These are phyloP conservation scores for Lingula anatina DNA, from an alignment of 2,888 invertebrate species.

Conservation along the genomic window DNA sequence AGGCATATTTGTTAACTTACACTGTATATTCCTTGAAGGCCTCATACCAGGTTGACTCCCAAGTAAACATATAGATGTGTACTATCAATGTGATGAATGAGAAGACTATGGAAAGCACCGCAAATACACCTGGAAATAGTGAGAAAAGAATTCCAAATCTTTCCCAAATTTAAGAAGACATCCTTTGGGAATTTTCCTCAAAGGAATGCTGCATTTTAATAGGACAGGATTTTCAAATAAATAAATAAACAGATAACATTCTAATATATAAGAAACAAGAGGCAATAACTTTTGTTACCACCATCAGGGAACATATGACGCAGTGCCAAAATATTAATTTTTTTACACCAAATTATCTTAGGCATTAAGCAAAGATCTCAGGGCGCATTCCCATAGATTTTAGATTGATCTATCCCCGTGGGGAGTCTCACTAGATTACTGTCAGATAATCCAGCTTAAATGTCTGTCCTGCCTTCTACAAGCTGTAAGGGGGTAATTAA, in stretches of 20 bases:
- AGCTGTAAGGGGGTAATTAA: too few species aligned
- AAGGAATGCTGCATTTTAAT: too few species aligned
- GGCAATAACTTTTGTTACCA: background rate
- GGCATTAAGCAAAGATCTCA: background rate
- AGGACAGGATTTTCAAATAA: too few species aligned
- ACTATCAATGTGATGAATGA: slow-evolving; percentile 76
- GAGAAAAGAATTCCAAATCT: too few species aligned
- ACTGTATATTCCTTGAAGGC: slow-evolving; percentile 74
- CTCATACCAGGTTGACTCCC: slow-evolving; percentile 69
- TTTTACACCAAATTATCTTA: background rate
- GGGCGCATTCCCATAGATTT: too few species aligned
- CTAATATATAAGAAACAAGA: background rate
- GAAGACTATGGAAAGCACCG: slow-evolving; percentile 70
- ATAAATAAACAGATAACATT: slow-evolving; percentile 2
- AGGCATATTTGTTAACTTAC: too few species aligned
- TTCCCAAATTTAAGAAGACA: too few species aligned
- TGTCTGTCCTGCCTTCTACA: too few species aligned
- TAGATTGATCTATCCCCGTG: too few species aligned
- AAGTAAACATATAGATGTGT: slow-evolving; percentile 75
- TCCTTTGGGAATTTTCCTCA: too few species aligned
- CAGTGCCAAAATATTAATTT: background rate
- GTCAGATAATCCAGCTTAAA: too few species aligned
- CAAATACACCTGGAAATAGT: slow-evolving; percentile 60
- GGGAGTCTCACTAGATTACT: too few species aligned
- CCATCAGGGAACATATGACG: background rate